Percentiles rank a stretch among this genome's conserved stretches.
Conservation (phyloP, 2,888 invertebrate genomes). For the Brachyptera risi region DNA sequence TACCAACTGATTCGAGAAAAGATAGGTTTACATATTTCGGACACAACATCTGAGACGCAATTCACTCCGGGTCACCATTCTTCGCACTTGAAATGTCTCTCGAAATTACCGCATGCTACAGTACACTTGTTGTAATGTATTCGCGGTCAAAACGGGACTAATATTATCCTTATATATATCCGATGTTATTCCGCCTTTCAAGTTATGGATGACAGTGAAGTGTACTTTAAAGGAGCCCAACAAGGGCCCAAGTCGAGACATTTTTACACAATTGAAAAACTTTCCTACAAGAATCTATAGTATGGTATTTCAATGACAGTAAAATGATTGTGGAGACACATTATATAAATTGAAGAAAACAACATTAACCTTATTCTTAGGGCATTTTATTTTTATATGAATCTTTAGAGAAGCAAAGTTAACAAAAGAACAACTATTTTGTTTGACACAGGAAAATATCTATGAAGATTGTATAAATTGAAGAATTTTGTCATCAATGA, state of each 20-base stretch:
- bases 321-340: conserved; percentile 3
- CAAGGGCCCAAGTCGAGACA: no score
- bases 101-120: background rate
- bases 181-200: background rate
- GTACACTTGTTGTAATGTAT: background rate
- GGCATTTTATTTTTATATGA: background rate
- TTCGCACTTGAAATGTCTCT: background rate
- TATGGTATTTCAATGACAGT: conserved; percentile 9
- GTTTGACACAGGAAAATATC: background rate
- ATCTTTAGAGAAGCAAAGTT: conserved; percentile 1
- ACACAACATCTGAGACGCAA: background rate
- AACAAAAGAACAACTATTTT: conserved; percentile 13
- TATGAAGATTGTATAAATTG: conserved; percentile 8
- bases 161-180: conserved; percentile 2
- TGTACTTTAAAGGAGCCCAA: background rate
- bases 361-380: conserved; percentile 14
- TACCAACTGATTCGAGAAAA: background rate
- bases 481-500: conserved; percentile 9
- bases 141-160: no score
- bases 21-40: conserved; percentile 5
- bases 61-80: background rate
- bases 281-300: no score
- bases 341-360: conserved; percentile 1
- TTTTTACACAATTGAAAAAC: no score
- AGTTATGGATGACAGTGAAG: background rate